These are phyloP conservation scores for Raphicerus campestris DNA, from an alignment of 2,113 vertebrate genomes.

Conservation along the genomic window DNA sequence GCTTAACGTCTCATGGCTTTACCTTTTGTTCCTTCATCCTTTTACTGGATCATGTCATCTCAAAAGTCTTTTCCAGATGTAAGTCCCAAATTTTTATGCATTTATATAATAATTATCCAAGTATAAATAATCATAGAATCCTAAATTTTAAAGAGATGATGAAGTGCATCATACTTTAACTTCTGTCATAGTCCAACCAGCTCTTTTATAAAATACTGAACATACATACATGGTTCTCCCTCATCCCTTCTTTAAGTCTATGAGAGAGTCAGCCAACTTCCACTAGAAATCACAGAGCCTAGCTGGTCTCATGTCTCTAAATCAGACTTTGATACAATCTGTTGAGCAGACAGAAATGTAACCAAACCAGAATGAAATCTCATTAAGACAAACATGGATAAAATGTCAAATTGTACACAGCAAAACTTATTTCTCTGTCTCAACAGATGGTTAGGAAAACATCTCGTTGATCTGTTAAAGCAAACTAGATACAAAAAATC, in stretches of 20 bases:
- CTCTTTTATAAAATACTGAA: not conserved
- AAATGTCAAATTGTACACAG: slow-evolving; percentile 12
- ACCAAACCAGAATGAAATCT: slow-evolving; percentile 44
- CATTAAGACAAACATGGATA: slow-evolving; percentile 41
- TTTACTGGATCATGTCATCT: not conserved
- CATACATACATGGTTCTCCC: not conserved
- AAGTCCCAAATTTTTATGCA: not conserved
- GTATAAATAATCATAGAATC: not conserved
- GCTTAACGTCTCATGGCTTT: not conserved
- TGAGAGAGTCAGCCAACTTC: not conserved
- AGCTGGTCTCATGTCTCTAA: not conserved
- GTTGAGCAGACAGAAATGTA: not conserved
- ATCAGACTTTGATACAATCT: slow-evolving; percentile 45
- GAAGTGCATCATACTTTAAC: not conserved
- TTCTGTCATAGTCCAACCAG: not conserved
- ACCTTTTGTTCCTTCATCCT: not conserved
- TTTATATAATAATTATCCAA: not conserved
- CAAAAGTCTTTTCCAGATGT: not conserved
- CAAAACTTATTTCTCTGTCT: slow-evolving; percentile 34
- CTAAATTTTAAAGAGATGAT: not conserved
- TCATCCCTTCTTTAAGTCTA: not conserved
- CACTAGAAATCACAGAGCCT: not conserved
- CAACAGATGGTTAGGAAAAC: slow-evolving; percentile 56
- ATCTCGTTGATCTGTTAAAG: slow-evolving; percentile 47
- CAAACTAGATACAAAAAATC: slow-evolving; percentile 12